These are phyloP conservation scores for Phoronis australis DNA, from an alignment of 2,888 invertebrate species.

Conservation along the genomic window DNA sequence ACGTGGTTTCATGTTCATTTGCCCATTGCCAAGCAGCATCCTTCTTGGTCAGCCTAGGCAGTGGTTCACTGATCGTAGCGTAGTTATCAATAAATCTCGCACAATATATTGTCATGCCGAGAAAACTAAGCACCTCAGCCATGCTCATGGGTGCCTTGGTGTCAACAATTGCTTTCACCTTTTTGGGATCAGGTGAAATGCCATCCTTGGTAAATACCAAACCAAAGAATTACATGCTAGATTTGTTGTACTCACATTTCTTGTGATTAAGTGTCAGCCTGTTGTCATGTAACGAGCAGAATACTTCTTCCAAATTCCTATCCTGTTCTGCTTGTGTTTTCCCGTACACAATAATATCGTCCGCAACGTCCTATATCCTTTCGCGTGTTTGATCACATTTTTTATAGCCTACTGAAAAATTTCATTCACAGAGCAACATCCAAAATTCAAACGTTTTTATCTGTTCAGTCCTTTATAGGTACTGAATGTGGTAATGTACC, in stretches of 20 bases:
- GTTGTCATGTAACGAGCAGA: conserved; percentile 10
- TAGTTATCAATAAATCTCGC: too few relatives aligned
- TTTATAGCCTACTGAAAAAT: conserved; percentile 17
- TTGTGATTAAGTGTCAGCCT: conserved; percentile 14
- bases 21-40: too few relatives aligned
- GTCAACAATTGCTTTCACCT: conserved; percentile 8
- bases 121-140: neutral
- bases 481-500: conserved; percentile 22
- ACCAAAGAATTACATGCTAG: conserved; percentile 15
- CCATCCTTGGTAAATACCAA: conserved; percentile 12
- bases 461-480: conserved; percentile 16
- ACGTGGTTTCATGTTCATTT: conserved; percentile 11
- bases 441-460: conserved; percentile 20
- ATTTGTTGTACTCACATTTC: conserved; percentile 15
- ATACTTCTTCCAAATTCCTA: conserved; percentile 6
- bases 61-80: too few relatives aligned
- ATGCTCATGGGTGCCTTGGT: conserved; percentile 1
- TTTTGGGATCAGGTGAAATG: conserved; percentile 12
- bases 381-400: conserved; percentile 10
- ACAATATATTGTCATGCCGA: conserved; percentile 3
- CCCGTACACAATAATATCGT: conserved; percentile 21
- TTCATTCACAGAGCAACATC: conserved; percentile 17
- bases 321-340: conserved; percentile 16
- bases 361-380: conserved; percentile 17
- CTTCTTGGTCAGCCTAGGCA: too few relatives aligned